These are phyloP conservation scores for Mya arenaria DNA, from an alignment of 1,140 invertebrate species.

Conservation along the genomic window DNA sequence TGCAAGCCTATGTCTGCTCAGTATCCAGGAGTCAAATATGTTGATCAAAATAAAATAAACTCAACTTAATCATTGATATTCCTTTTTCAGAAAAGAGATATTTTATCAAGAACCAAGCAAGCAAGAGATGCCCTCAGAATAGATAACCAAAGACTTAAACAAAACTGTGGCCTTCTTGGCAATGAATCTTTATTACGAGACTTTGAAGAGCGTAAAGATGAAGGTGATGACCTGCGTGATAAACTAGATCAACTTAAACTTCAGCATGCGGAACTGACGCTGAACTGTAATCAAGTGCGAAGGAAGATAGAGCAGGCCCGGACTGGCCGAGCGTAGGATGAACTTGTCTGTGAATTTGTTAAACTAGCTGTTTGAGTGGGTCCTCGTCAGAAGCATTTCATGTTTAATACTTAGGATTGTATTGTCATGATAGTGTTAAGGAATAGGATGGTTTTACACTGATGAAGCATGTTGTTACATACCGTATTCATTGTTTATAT, in stretches of 20 bases:
- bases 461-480: too few relatives aligned
- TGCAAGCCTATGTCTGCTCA: too few relatives aligned
- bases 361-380: too few relatives aligned
- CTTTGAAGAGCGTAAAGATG: slow-evolving; percentile 80
- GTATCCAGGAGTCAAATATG: too few relatives aligned
- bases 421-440: too few relatives aligned
- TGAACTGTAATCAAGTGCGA: slow-evolving; percentile 77
- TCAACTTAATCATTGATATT: not conserved
- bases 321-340: slow-evolving; percentile 20
- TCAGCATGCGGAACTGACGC: slow-evolving; percentile 78
- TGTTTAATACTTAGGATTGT: too few relatives aligned
- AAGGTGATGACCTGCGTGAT: slow-evolving; percentile 72
- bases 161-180: slow-evolving; percentile 80
- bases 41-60: too few relatives aligned
- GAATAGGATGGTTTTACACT: too few relatives aligned
- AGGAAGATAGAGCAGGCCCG: slow-evolving; percentile 78
- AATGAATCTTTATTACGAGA: slow-evolving; percentile 79
- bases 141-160: slow-evolving; percentile 78
- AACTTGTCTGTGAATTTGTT: not conserved
- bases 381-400: too few relatives aligned
- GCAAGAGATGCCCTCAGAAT: slow-evolving; percentile 79
- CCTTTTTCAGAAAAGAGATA: slow-evolving; percentile 79
- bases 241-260: slow-evolving; percentile 78
- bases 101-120: slow-evolving; percentile 80
- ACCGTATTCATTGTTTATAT: too few relatives aligned